A percentile compares a stretch with the other conserved stretches of the same genome.
Evolutionary conservation across 2,888 invertebrate species (phyloP).

Genomic region (Poecilobothrus nobilitatus): DNA sequence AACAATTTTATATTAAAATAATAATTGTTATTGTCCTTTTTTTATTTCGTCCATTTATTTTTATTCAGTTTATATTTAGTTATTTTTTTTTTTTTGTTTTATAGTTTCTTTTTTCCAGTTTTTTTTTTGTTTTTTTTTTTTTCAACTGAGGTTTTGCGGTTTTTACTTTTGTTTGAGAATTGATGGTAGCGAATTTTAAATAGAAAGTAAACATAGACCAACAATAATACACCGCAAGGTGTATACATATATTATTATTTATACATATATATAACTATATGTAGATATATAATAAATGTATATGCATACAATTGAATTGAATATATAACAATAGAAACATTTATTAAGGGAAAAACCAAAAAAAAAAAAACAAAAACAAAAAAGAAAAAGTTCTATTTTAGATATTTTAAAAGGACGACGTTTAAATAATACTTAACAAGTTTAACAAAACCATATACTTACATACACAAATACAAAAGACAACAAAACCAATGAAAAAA

Average conservation of each 20-base stretch:
- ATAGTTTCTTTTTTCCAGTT: neutral
- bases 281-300: too few species aligned
- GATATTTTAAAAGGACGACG: neutral
- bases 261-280: too few species aligned
- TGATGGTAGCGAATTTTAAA: slow-evolving; percentile 6
- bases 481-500: neutral
- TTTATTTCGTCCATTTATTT: neutral
- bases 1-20: neutral
- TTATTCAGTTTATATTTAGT: too few species aligned
- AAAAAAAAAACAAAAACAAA: neutral
- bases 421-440: slow-evolving; percentile 5
- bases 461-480: too few species aligned
- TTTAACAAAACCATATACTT: neutral
- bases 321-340: neutral
- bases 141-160: slow-evolving; percentile 1
- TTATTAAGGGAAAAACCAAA: neutral
- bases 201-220: neutral
- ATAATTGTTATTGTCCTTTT: neutral
- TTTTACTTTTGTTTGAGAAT: slow-evolving; percentile 3
- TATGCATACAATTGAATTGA: too few species aligned
- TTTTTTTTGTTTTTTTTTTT: neutral
- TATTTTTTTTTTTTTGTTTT: neutral
- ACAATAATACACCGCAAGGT: neutral
- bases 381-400: too few species aligned
- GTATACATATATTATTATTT: neutral